Conservation (phyloP, 2,113 vertebrate species). For the Bettongia penicillata region DNA sequence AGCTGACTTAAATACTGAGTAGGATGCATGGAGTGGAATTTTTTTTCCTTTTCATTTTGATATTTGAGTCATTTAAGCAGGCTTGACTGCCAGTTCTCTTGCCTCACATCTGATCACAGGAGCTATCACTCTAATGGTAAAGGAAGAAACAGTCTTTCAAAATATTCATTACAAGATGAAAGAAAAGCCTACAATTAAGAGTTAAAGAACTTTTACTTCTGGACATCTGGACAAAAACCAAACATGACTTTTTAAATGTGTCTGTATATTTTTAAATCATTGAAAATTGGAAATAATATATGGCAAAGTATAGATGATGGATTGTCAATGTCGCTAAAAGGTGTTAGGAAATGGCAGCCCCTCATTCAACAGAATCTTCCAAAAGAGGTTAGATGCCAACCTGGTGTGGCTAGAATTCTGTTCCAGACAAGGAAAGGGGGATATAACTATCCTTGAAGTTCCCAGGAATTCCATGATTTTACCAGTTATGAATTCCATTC, state of each 20-base stretch:
- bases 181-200: background rate
- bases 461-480: conserved; percentile 61
- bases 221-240: background rate
- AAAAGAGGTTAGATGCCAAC: background rate
- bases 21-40: background rate
- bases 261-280: background rate
- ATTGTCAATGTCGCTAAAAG: background rate
- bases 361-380: background rate
- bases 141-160: background rate
- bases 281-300: background rate
- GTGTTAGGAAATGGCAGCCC: background rate
- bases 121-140: background rate
- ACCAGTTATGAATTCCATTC: conserved; percentile 50
- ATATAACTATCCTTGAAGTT: background rate
- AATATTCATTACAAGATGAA: background rate
- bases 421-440: background rate
- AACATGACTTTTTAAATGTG: background rate
- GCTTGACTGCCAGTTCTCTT: conserved; percentile 6
- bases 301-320: background rate
- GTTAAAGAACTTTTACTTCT: background rate
- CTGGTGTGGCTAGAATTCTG: too few relatives aligned
- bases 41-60: background rate
- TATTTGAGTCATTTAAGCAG: background rate
- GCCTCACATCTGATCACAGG: conserved; percentile 10
- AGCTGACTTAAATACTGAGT: background rate